Percentiles rank a stretch among this genome's conserved stretches.
These are phyloP conservation scores for Hyposoter didymator DNA, from an alignment of 2,888 invertebrate genomes.

Conservation along the genomic window DNA sequence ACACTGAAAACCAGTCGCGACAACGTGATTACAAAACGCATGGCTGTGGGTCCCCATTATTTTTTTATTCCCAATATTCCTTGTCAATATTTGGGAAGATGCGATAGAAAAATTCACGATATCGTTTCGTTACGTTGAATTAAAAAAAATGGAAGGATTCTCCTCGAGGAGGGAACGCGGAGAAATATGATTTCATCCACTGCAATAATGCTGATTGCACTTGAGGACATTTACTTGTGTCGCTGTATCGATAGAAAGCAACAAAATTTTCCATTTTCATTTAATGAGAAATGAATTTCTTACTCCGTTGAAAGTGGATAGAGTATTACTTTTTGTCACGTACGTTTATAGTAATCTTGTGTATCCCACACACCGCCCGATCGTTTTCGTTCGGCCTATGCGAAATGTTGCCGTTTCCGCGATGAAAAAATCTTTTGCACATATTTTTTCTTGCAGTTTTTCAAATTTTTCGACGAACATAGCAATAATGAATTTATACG, in stretches of 20 bases:
- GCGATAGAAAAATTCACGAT: background rate
- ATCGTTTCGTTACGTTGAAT: background rate
- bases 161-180: background rate
- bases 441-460: conserved; percentile 7
- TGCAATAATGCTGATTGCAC: background rate
- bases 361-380: conserved; percentile 49
- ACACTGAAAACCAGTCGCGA: conserved; percentile 5
- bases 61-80: conserved; percentile 52
- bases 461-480: conserved; percentile 50
- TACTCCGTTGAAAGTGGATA: background rate
- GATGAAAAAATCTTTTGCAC: conserved; percentile 6
- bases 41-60: conserved; percentile 49
- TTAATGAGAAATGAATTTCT: background rate
- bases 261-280: background rate
- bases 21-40: conserved; percentile 31
- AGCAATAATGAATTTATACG: conserved; percentile 65
- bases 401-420: conserved; percentile 48
- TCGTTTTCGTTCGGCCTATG: conserved; percentile 58
- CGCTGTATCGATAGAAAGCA: background rate
- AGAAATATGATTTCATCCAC: conserved; percentile 16
- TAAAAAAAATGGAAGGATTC: conserved; percentile 4
- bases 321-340: background rate
- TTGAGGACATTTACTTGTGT: background rate
- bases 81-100: conserved; percentile 4
- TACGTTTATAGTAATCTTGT: conserved; percentile 22